Base-by-base conservation (phyloP, 1,140 invertebrate genomes). In the Heliothis subflexa region DNA sequence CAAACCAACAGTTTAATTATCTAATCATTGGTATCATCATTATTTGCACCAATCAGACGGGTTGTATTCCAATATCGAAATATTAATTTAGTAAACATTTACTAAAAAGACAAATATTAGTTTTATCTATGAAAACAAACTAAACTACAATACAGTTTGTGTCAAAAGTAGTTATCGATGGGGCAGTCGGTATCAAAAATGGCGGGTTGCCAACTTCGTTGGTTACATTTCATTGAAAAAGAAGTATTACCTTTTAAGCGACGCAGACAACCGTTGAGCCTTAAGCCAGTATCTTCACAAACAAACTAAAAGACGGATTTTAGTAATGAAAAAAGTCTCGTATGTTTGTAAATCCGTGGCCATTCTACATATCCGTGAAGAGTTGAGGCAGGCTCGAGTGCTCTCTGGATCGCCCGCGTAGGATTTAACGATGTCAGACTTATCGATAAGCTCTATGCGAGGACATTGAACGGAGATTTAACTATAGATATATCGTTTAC, bases 341-440 rank as follows among this genome's bases (percentile, higher is more conserved):
- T 5, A 25, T 62, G 4, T 75, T 49, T 52, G n/a, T 50, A 49
- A 64, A 62, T 61, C 47, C 25, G 28, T 75, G 73, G 73, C 59
- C 57, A 47, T 75, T 73, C 50, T 73, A 54, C 52, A 75, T 18
- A 55, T 49, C 54, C 28, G 55, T 71, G 21, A 74, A 70, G 64
- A 74, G 52, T 76, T 59, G 62, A 75, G 64, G 21, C 72, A 80
- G 47, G 25, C 70, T 74, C 64, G 77, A 79, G 77, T 55, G 73
- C 73, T 62, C 80, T 81, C 71, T n/a, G 50, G 62, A 49, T 72
- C 55, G 75, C 40, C 70, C 68, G 70, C 54, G 71, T 70, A 78
- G 47, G 72, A 72, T 71, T 79, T 81, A 79, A 79, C 77, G 80
- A 81, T 45, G 72, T 59, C 72, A 71, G 59, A 57, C 64, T 73